These are phyloP conservation scores for Acrocephalus kingi DNA, from an alignment of 2,113 vertebrate species.

Conservation along the genomic window DNA sequence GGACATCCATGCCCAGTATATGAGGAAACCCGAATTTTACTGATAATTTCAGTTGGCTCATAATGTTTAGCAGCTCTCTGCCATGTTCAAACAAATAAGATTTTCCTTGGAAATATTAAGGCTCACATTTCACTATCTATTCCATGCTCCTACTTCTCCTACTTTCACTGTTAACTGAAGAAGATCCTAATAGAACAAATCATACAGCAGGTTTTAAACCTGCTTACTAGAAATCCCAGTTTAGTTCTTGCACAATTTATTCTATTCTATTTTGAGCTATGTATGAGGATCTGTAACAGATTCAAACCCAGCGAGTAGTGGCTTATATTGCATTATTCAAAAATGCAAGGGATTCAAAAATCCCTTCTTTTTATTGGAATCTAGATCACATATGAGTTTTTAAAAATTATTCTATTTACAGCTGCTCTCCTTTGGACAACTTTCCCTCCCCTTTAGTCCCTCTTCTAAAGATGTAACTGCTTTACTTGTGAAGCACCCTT, in stretches of 20 bases:
- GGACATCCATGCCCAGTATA: background rate
- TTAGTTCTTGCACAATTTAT: background rate
- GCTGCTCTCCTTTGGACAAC: background rate
- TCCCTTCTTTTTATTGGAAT: background rate
- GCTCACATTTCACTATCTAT: background rate
- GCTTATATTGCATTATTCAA: background rate
- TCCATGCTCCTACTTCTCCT: background rate
- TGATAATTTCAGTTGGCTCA: background rate
- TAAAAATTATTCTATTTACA: background rate
- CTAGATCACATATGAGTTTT: background rate
- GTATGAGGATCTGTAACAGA: background rate
- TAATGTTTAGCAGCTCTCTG: background rate
- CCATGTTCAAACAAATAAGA: background rate
- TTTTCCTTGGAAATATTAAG: background rate
- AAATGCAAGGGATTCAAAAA: background rate
- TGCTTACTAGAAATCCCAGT: background rate
- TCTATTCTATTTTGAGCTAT: background rate
- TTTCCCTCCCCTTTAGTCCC: background rate
- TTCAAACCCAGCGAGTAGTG: background rate
- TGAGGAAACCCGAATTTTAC: background rate
- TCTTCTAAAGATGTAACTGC: background rate
- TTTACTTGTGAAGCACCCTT: background rate
- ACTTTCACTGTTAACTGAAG: background rate
- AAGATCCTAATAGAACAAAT: background rate
- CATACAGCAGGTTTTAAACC: background rate